Percentiles rank a stretch among this genome's conserved stretches.
Conservation (phyloP, 2,797 vertebrate species). For the Natrix natrix region DNA sequence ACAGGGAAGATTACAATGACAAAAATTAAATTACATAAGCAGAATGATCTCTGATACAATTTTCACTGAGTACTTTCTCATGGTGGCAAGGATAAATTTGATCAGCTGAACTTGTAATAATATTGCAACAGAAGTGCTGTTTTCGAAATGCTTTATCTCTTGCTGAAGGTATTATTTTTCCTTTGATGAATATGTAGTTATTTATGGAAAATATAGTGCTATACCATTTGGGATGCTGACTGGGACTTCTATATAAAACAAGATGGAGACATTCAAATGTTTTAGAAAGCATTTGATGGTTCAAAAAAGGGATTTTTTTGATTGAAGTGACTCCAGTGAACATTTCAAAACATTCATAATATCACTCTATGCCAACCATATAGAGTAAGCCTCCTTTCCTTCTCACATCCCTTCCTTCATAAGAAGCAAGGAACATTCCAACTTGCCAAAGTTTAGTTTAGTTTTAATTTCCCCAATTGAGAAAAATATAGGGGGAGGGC, state of each 20-base stretch:
- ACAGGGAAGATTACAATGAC: constrained; percentile 47
- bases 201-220: not conserved
- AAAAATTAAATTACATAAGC: constrained; percentile 46
- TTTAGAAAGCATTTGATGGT: not conserved
- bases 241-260: not conserved
- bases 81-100: not conserved
- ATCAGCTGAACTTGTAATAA: constrained; percentile 41
- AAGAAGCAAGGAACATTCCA: not conserved
- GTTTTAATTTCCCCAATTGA: not conserved
- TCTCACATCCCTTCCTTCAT: not conserved
- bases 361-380: not conserved
- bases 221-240: not conserved
- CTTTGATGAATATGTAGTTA: not conserved
- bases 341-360: not conserved
- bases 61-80: not conserved
- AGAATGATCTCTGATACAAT: not conserved
- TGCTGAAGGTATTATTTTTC: not conserved
- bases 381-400: not conserved
- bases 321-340: not conserved
- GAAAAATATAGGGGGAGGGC: not conserved
- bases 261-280: not conserved
- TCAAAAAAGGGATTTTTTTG: not conserved
- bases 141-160: constrained; percentile 4
- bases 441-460: not conserved
- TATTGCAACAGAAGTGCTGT: constrained; percentile 45